Base-by-base conservation (phyloP, 2,113 vertebrate genomes). In the Hiodon alosoides region DNA sequence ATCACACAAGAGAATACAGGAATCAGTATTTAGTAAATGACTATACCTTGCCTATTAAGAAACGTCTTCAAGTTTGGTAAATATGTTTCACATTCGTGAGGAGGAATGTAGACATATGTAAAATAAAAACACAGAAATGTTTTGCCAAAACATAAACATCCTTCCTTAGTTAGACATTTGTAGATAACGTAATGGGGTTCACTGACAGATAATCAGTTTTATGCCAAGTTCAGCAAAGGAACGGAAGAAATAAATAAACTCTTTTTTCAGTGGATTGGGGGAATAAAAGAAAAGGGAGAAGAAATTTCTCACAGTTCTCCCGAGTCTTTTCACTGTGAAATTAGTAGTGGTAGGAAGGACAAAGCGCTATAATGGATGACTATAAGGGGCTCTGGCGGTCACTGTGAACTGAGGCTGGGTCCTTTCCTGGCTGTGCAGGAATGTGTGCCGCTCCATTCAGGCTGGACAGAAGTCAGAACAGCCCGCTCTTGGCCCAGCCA, bases 401-500 rank as follows among this genome's bases (percentile, higher is more conserved):
- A n/a, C 59, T n/a, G 53, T 64, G 64, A 13, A 70, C 64, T 67
- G n/a, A 69, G 68, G 59, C 16, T 48, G 53, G 67, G 7, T 62
- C 58, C 57, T 52, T 72, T 66, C 72, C 78, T 67, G 70, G 17
- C 76, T 81, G 72, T 53, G 78, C 73, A 74, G 73, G 77, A 77
- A 73, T 72, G 74, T n/a, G 46, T 10, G 53, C 72, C 52, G 67
- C 78, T 76, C 53, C 71, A 81, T 83, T 83, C 76, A 85, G 69
- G 52, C 73, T 62, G 64, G 67, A 50, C 69, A 52, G 54, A 75
- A 79, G 72, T 77, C 74, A 65, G 76, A 48, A 17, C 72, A 11
- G 69, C 77, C 67, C 71, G 69, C 47, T 13, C 70, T 68, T 66
- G 58, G 31, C 53, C 77, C 17, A 11, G 50, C 74, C 17, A 48